phyloP scores from a whole-genome alignment of 2,888 invertebrate genomes.

The Nebria brevicollis region DNA sequence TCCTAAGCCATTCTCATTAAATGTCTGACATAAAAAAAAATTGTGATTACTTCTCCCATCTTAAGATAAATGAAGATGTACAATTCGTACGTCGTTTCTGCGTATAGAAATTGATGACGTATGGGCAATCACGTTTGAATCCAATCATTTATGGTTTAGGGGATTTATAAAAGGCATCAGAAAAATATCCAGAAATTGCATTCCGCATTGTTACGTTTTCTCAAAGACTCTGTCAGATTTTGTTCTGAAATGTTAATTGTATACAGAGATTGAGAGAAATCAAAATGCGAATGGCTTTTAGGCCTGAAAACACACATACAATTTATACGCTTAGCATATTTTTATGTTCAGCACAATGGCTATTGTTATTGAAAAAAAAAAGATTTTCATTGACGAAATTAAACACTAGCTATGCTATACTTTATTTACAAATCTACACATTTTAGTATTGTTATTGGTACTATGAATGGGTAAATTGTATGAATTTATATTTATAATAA shows the following conservation, averaged over 20 bases:
- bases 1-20: background rate
- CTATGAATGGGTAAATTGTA: no score
- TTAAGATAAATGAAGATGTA: background rate
- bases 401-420: no score
- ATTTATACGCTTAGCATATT: background rate
- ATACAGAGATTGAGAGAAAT: background rate
- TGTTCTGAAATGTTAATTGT: background rate
- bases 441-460: no score
- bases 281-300: background rate
- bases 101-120: conserved; percentile 1
- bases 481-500: no score
- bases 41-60: background rate
- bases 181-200: background rate
- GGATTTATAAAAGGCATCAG: background rate
- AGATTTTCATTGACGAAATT: no score
- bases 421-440: no score
- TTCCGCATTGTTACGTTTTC: conserved; percentile 1
- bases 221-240: background rate
- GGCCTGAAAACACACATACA: background rate
- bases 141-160: background rate
- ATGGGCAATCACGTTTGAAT: background rate
- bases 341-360: background rate
- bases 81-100: background rate
- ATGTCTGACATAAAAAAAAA: background rate
- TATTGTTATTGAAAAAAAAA: no score